A percentile compares a stretch with the other conserved stretches of the same genome.
phyloP scores from a whole-genome alignment of 2,797 vertebrate species.

The Allobates femoralis region DNA sequence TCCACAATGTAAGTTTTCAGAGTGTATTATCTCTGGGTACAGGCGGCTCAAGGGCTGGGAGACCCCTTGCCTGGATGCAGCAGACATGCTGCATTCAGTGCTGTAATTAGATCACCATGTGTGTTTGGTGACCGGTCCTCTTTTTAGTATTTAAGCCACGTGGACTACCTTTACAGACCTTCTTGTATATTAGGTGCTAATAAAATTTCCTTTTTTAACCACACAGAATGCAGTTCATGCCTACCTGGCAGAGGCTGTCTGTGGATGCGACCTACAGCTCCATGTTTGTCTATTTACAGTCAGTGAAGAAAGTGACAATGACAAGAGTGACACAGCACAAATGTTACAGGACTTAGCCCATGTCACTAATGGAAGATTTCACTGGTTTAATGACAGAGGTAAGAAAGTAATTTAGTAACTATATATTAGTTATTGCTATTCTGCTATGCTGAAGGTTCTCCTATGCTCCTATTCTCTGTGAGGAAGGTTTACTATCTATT shows the following conservation, averaged over 20 bases:
- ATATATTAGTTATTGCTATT: too few relatives aligned
- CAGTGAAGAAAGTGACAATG: slow-evolving; percentile 14
- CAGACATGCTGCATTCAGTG: too few relatives aligned
- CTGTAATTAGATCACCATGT: too few relatives aligned
- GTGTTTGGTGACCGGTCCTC: too few relatives aligned
- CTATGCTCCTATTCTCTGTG: too few relatives aligned
- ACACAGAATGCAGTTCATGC: slow-evolving; percentile 71
- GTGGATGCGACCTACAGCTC: slow-evolving; percentile 72
- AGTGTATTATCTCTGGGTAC: too few relatives aligned
- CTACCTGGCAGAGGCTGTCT: slow-evolving; percentile 75
- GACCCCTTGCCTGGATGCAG: too few relatives aligned
- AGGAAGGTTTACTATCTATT: too few relatives aligned
- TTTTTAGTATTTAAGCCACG: too few relatives aligned
- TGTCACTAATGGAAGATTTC: slow-evolving; percentile 76
- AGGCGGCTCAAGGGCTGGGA: too few relatives aligned
- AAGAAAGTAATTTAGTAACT: not conserved
- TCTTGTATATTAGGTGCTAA: not conserved
- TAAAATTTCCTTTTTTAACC: not conserved
- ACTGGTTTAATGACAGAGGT: slow-evolving; percentile 85
- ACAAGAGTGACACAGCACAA: slow-evolving; percentile 62
- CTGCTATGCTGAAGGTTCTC: too few relatives aligned
- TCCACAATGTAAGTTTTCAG: too few relatives aligned
- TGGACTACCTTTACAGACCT: not conserved
- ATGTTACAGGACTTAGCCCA: slow-evolving; percentile 71
- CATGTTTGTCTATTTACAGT: slow-evolving; percentile 79